phyloP scores from a whole-genome alignment of 1,140 invertebrate genomes.

The Drosophila hydei region DNA sequence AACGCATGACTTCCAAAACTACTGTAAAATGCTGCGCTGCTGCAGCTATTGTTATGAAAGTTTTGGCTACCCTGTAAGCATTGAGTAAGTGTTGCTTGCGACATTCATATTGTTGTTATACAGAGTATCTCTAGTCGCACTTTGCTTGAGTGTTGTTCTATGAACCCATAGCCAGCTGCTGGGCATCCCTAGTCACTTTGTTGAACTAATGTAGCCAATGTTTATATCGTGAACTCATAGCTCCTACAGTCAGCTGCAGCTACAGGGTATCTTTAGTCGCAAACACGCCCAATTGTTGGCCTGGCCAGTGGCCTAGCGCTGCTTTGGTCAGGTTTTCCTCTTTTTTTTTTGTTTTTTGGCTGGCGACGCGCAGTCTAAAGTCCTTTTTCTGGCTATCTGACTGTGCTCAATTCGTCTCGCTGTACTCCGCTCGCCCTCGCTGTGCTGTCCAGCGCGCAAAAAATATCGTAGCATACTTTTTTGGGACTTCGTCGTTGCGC shows the following conservation, averaged over 20 bases:
- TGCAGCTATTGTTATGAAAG: slow-evolving; percentile 3
- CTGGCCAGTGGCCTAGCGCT: slow-evolving; percentile 11
- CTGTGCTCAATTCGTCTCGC: slow-evolving; percentile 2
- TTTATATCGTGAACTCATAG: too few species aligned
- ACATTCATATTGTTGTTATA: background rate
- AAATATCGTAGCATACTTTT: slow-evolving; percentile 44
- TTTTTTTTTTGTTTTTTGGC: slow-evolving; percentile 17
- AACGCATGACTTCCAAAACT: slow-evolving; percentile 29
- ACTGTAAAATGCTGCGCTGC: slow-evolving; percentile 11
- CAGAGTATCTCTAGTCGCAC: background rate
- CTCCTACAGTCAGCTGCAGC: too few species aligned
- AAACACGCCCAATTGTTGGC: too few species aligned
- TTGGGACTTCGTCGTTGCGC: slow-evolving; percentile 48
- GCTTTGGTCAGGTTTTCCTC: slow-evolving; percentile 19
- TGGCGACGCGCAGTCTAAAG: slow-evolving; percentile 64
- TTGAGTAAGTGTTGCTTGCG: background rate
- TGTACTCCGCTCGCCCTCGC: background rate
- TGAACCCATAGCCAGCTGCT: too few species aligned
- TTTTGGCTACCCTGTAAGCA: background rate
- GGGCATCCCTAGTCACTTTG: too few species aligned
- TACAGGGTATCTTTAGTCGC: background rate
- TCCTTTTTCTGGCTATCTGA: slow-evolving; percentile 62
- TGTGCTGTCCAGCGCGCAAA: slow-evolving; percentile 8
- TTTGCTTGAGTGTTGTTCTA: too few species aligned
- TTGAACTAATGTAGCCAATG: too few species aligned